phyloP scores from a whole-genome alignment of 2,888 invertebrate species.

The Lottia gigantea region DNA sequence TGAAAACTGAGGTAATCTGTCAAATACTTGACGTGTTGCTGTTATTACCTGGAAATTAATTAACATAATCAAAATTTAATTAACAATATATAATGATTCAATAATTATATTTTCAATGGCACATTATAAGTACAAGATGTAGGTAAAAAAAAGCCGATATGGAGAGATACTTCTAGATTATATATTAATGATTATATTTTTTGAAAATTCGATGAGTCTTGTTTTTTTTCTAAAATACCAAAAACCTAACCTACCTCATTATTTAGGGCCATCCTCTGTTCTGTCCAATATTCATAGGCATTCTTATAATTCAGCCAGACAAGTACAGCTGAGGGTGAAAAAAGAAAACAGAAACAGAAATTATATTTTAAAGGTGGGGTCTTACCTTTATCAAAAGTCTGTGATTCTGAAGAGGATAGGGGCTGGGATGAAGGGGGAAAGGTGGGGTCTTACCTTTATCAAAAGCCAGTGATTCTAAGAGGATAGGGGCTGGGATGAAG shows the following conservation, averaged over 20 bases:
- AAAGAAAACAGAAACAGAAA: slow-evolving; percentile 8
- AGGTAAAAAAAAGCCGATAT: no score
- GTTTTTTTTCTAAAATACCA: no score
- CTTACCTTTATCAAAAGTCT: no score
- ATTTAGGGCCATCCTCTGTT: slow-evolving; percentile 90
- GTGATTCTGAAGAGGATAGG: not conserved
- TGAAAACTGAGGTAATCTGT: slow-evolving; percentile 74
- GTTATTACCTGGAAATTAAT: slow-evolving; percentile 56
- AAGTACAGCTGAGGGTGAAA: slow-evolving; percentile 74
- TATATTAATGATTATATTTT: no score
- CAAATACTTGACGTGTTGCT: slow-evolving; percentile 74
- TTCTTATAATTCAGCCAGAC: slow-evolving; percentile 99
- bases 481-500: no score
- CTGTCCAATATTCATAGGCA: slow-evolving; percentile 99
- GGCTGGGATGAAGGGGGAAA: not conserved
- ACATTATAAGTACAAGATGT: no score
- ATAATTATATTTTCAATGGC: not conserved
- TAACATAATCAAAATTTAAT: not conserved
- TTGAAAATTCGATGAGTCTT: no score
- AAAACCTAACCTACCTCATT: slow-evolving; percentile 77
- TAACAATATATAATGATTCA: not conserved
- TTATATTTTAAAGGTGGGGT: no score
- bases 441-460: slow-evolving; percentile 78
- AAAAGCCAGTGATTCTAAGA: slow-evolving; percentile 95
- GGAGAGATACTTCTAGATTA: no score